Evolutionary conservation across 2,113 vertebrate genomes (phyloP), one percentile per base, ranked within the genome.

Genomic region (Campylorhamphus procurvoides): DNA sequence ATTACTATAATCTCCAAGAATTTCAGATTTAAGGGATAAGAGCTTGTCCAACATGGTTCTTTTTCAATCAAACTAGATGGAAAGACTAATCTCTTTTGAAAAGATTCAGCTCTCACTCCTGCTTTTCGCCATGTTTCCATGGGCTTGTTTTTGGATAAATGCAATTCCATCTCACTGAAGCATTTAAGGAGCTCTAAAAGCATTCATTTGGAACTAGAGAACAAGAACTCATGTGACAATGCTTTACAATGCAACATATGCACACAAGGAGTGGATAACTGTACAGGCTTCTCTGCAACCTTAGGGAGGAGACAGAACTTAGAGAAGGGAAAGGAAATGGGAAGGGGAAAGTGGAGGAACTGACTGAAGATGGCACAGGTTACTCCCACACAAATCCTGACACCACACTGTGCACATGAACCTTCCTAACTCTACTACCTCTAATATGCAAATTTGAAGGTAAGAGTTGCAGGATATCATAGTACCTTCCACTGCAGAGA

Each of bases 161-260:
- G 35, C 23, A 90, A 60, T 90, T 91, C 78, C 72, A 58, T 68
- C 77, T 60, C 22, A 87, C 20, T 42, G 27, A 77, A 79, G 22
- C 42, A 75, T 27, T 89, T 89, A 94, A 83, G 60, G 72, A 95
- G 25, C 29, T 77, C 81, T 68, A 90, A 89, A 85, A 68, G 47
- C 55, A 89, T 52, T 86, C 33, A 76, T 50, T 35, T 69, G 76
- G 90, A 93, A 82, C 93, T 8, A 25, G 7, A 18, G 47, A 90
- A 60, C 59, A 46, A 62, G 66, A 85, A 66, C 42, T 84, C 93
- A 63, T 37, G 11, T 39, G 49, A 59, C 50, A 17, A 46, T 7
- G 7, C 55, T 76, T 80, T 67, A 67, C 15, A 47, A 8, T 6
- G 29, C 25, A 76, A 89, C 27, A 16, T 13, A 47, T 33, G 60